Base-by-base conservation (phyloP, 2,888 invertebrate genomes). In the Drosophila hamatofila region DNA sequence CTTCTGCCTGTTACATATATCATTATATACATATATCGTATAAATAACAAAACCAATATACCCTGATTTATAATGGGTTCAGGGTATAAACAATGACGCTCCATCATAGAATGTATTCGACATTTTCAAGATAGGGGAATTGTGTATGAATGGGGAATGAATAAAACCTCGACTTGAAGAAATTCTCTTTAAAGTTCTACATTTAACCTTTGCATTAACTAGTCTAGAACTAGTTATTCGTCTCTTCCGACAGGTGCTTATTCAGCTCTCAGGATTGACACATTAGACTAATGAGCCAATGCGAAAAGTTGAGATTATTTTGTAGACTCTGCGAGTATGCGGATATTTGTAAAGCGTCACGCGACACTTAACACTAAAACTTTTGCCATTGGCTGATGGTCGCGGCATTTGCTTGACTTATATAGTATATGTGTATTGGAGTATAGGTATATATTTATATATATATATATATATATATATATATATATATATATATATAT, bases 371-470 rank as follows among this genome's bases (percentile, higher is more conserved):
- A 16, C 51, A 55, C 46, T 9, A n/a, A 49, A 78, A 70, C 37
- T 77, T 78, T 74, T 21, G 59, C 54, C 46, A 67, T 72, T 72
- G 49, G 33, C 39, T 39, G 69, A 46, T 75, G 70, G 56, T 42
- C 39, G 42, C 52, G 21, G 27, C 54, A 65, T 75, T 64, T 11
- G 9, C 25, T 33, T n/a, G 55, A 71, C 39, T 21, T 35, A 4
- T 14, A 8, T 16, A 16, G 9, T 23, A 21, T 23, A 35, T 11
- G 5, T 52, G 21, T 51, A 51, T 35, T 14, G 33, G 51, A 18
- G n/a, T n/a, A n/a, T n/a, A n/a, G n/a, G n/a, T n/a, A n/a, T n/a
- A n/a, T n/a, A n/a, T n/a, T n/a, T 2, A 30, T 11, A 30, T 7
- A 30, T 30, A 9, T 8, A 27, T 7, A 27, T 56, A 33, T 25